Evolutionary conservation across 2,113 vertebrate genomes (phyloP), one percentile per base, ranked within the genome.

Genomic region (Phylloscopus trochiloides): DNA sequence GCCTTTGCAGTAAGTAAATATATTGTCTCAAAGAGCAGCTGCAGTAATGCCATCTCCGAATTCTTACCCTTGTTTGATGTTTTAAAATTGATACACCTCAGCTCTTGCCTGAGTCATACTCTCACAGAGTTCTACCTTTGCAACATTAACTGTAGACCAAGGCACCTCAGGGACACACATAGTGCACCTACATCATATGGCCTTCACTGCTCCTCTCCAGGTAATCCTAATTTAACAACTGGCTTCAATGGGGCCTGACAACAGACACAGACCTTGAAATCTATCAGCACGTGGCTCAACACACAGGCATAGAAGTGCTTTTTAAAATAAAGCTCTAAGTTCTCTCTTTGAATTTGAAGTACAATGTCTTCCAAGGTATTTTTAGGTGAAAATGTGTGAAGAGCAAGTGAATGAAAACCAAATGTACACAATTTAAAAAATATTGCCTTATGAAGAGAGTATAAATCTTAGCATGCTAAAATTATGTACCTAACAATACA

Each of bases 141-240:
- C 58, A 75, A 34, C 24, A 13, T 25, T 5, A 63, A 34, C 52
- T 4, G 0, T 3, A 59, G 34, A 45, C 1, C 1, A 34, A 55
- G 43, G 24, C 12, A 45, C 22, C 6, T 10, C 25, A 40, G 28
- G 81, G 65, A 15, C 20, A 31, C 47, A 32, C 24, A 3, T 0
- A 17, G 17, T 2, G 1, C 21, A 20, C 20, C 71, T 42, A 29
- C 17, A 16, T 57, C 24, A 2, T 17, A 25, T 1, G 54, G 74
- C 14, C 34, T 86, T 80, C 76, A 36, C 28, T 29, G 31, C 4
- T 58, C 21, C 77, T 63, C 31, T 59, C 34, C 22, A 29, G 1
- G 8, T 51, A 59, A 55, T 43, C 24, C 29, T 12, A 40, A 73
- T 32, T 38, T 74, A 58, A 24, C 58, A 38, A 15, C 1, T 67